A percentile compares a stretch with the other conserved stretches of the same genome.
Evolutionary conservation across 2,113 vertebrate species (phyloP).

Genomic region (Delphinapterus leucas): DNA sequence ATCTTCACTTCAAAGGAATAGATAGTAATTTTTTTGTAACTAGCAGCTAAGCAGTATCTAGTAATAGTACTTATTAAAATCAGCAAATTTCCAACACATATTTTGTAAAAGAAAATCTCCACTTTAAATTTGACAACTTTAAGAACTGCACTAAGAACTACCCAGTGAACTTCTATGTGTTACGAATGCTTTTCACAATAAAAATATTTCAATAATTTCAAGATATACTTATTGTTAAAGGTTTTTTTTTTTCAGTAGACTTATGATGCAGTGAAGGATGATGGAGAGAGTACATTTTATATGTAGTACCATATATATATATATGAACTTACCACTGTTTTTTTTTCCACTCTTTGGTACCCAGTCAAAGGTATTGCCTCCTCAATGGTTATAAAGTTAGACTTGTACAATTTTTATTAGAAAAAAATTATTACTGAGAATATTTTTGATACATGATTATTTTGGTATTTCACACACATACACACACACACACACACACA

Average conservation of each 20-base stretch:
- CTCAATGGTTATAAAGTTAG: not conserved
- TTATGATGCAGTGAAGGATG: not conserved
- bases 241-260: not conserved
- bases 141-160: not conserved
- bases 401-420: not conserved
- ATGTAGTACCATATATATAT: not conserved
- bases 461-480: not conserved
- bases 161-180: not conserved
- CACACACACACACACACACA: too few relatives aligned
- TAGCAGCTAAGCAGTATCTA: not conserved
- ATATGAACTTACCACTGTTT: not conserved
- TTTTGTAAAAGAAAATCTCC: not conserved
- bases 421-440: not conserved
- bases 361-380: not conserved
- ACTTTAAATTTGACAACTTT: not conserved
- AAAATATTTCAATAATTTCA: not conserved
- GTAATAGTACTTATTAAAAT: not conserved
- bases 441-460: not conserved
- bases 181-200: not conserved
- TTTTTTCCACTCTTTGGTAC: not conserved
- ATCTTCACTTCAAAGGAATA: not conserved
- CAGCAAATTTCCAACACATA: not conserved
- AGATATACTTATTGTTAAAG: not conserved
- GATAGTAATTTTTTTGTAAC: not conserved
- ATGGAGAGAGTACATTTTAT: not conserved